Conservation (phyloP, 2,888 invertebrate genomes). For the Clivina fossor region DNA sequence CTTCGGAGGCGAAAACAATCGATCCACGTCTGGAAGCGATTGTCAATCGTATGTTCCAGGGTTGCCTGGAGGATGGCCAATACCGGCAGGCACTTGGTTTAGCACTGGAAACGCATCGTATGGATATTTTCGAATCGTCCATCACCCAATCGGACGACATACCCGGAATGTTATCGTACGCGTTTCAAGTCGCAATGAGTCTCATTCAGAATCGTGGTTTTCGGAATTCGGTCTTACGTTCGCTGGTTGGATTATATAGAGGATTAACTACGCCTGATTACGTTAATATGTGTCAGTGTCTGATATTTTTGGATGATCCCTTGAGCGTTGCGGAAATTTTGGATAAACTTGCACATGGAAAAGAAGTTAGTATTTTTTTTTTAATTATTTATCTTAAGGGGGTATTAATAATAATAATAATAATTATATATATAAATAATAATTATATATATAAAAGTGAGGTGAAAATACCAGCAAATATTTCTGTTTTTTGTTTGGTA, state of each 20-base stretch:
- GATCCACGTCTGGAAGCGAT: slow-evolving; percentile 87
- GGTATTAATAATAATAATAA: too few relatives aligned
- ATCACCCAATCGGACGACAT: slow-evolving; percentile 92
- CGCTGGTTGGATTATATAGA: slow-evolving; percentile 86
- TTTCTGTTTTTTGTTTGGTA: not conserved
- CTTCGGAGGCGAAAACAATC: slow-evolving; percentile 66
- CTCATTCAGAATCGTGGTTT: slow-evolving; percentile 93
- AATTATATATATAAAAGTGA: too few relatives aligned
- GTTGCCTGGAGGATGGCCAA: slow-evolving; percentile 93
- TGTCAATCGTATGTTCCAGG: slow-evolving; percentile 95
- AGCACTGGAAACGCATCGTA: slow-evolving; percentile 92
- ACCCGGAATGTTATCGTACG: slow-evolving; percentile 88
- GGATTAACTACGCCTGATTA: slow-evolving; percentile 91
- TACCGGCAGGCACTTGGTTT: slow-evolving; percentile 95
- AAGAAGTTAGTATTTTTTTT: slow-evolving; percentile 58
- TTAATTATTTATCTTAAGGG: too few relatives aligned
- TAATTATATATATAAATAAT: too few relatives aligned
- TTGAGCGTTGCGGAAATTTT: slow-evolving; percentile 89
- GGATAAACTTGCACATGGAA: slow-evolving; percentile 81
- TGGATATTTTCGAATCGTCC: slow-evolving; percentile 94
- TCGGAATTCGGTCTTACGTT: slow-evolving; percentile 85
- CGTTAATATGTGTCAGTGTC: slow-evolving; percentile 97
- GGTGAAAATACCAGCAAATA: too few relatives aligned
- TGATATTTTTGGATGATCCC: slow-evolving; percentile 95
- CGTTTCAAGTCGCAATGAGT: slow-evolving; percentile 96